Conservation (phyloP, 2,888 invertebrate species). For the Chrysolina oricalcia region DNA sequence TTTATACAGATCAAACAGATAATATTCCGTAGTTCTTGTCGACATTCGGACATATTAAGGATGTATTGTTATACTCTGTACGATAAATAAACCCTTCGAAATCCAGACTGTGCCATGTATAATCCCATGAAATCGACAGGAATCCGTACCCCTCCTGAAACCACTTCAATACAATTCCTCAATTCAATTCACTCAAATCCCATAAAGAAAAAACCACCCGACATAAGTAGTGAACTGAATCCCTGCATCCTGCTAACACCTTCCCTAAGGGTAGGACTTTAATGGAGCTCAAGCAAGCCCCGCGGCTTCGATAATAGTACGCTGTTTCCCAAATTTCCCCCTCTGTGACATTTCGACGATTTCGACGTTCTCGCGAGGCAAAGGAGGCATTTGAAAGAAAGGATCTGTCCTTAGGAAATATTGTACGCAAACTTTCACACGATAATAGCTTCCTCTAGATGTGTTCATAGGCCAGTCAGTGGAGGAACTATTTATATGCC, state of each 20-base stretch:
- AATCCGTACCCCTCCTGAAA: background rate
- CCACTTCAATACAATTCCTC: background rate
- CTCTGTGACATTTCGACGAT: background rate
- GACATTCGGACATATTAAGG: too few species aligned
- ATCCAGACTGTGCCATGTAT: too few species aligned
- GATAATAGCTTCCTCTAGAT: slow-evolving; percentile 3
- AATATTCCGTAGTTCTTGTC: too few species aligned
- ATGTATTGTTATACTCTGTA: too few species aligned
- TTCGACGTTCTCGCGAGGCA: background rate
- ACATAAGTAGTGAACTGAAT: slow-evolving; percentile 1
- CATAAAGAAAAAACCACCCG: background rate
- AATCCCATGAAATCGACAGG: too few species aligned
- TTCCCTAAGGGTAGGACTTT: slow-evolving; percentile 14
- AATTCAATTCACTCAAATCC: background rate
- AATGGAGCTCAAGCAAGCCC: slow-evolving; percentile 6
- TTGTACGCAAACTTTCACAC: slow-evolving; percentile 24
- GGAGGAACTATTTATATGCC: too few species aligned
- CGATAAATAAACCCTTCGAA: too few species aligned
- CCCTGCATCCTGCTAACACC: slow-evolving; percentile 7
- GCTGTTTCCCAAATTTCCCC: background rate
- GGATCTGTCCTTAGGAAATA: slow-evolving; percentile 14
- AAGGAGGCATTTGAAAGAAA: background rate
- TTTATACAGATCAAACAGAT: too few species aligned
- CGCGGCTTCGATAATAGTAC: background rate
- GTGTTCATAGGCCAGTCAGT: background rate